These are phyloP conservation scores for Prietella phreatophila DNA, from an alignment of 2,113 vertebrate species.

Conservation along the genomic window DNA sequence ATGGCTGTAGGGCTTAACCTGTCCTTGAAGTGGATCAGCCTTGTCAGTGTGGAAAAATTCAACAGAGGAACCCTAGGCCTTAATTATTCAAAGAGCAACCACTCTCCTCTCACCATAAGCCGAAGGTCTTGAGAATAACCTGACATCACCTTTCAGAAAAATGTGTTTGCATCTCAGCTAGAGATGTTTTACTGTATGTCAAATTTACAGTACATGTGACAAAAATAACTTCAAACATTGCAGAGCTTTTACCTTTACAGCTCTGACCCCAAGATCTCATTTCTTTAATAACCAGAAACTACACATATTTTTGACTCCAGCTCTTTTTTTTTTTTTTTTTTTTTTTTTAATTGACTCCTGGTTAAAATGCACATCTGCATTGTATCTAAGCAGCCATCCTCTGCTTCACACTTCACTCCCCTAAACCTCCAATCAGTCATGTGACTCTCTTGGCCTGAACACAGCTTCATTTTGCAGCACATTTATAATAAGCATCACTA, in stretches of 20 bases:
- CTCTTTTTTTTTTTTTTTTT: no score
- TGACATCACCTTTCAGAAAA: conserved; percentile 4
- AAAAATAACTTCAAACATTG: conserved; percentile 29
- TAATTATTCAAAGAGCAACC: conserved; percentile 33
- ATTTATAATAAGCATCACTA: conserved; percentile 31
- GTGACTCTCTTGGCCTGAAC: conserved; percentile 11
- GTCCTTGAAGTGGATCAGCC: conserved; percentile 36
- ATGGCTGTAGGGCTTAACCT: conserved; percentile 27
- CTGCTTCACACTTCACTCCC: conserved; percentile 22
- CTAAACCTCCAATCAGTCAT: conserved; percentile 23
- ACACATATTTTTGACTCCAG: conserved; percentile 30
- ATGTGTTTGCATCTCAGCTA: conserved; percentile 31
- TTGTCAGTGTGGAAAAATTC: conserved; percentile 32
- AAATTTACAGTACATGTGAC: conserved; percentile 12
- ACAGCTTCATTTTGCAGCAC: conserved; percentile 12
- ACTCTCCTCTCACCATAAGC: conserved; percentile 14
- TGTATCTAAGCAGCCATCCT: conserved; percentile 30
- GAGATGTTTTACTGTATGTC: neutral
- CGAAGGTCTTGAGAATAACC: neutral
- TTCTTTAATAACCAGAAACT: conserved; percentile 26
- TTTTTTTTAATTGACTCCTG: neutral
- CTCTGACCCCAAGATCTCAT: neutral
- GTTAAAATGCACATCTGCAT: conserved; percentile 7
- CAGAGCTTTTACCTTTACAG: neutral
- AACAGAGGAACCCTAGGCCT: conserved; percentile 29